Conservation (phyloP, 92 coral and sea anemone species). For the Plumapathes pennacea region DNA sequence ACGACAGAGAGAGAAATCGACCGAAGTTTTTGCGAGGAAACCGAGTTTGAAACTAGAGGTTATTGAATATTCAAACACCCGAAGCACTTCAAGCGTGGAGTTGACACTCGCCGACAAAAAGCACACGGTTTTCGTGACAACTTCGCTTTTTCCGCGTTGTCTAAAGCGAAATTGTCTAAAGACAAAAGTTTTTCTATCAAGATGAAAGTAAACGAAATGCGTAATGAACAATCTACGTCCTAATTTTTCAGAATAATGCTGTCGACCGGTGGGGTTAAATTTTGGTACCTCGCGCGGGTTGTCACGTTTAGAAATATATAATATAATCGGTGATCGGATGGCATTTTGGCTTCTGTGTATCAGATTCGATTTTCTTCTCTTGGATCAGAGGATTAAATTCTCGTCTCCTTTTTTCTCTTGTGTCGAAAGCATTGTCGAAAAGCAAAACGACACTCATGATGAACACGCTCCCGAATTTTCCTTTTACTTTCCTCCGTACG, state of each 20-base stretch:
- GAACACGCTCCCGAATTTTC: no score
- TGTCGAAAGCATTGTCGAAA: constrained; percentile 1
- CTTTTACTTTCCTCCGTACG: no score
- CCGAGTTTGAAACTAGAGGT: constrained; percentile 44
- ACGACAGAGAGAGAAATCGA: constrained; percentile 9
- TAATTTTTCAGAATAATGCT: constrained; percentile 12
- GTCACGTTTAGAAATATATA: constrained; percentile 38
- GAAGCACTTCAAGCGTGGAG: constrained; percentile 65
- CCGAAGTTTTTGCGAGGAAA: constrained; percentile 14
- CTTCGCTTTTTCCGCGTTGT: constrained; percentile 1
- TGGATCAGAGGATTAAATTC: not conserved
- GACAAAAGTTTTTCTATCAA: no score
- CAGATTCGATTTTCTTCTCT: not conserved
- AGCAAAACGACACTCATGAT: no score
- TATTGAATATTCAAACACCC: constrained; percentile 53
- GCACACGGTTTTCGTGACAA: constrained; percentile 24
- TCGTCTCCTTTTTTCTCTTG: not conserved
- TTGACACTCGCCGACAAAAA: constrained; percentile 56
- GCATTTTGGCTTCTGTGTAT: constrained; percentile 1
- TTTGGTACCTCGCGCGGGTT: constrained; percentile 52
- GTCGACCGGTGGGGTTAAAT: constrained; percentile 3
- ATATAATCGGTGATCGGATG: constrained; percentile 20
- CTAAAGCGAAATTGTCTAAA: no score
- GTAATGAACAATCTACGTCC: not conserved
- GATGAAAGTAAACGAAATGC: not conserved